Conservation (phyloP, 2,888 invertebrate genomes). For the Tetragnatha montana region DNA sequence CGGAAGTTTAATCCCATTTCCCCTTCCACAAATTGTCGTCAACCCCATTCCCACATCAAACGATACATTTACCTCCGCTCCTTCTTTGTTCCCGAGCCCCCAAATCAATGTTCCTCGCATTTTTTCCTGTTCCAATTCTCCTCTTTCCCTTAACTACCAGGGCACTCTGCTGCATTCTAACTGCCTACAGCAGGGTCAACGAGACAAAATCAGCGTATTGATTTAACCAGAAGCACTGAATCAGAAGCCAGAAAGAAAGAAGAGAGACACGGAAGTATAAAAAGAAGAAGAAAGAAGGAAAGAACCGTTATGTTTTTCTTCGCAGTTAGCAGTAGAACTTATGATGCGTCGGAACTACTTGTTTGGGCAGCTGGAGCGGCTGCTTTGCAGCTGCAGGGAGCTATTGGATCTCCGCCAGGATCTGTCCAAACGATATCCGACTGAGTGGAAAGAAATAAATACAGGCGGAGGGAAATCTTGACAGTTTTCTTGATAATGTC, state of each 20-base stretch:
- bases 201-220: conserved; percentile 55
- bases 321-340: conserved; percentile 57
- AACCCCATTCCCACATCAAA: conserved; percentile 5
- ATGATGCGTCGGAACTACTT: conserved; percentile 52
- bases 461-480: conserved; percentile 36
- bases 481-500: conserved; percentile 45
- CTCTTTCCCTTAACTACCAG: conserved; percentile 38
- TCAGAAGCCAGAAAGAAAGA: background rate
- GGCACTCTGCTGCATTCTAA: conserved; percentile 1
- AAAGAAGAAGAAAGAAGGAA: background rate
- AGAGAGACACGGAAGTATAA: background rate
- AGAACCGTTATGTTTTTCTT: conserved; percentile 50
- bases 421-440: conserved; percentile 33
- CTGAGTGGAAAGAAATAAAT: conserved; percentile 46
- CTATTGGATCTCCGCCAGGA: conserved; percentile 49
- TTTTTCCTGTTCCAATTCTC: conserved; percentile 23
- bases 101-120: conserved; percentile 28
- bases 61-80: conserved; percentile 4
- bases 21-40: conserved; percentile 15
- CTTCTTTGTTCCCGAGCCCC: background rate
- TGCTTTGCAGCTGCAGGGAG: conserved; percentile 5
- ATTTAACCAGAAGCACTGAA: conserved; percentile 20
- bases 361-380: conserved; percentile 54
- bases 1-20: conserved; percentile 12
- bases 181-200: conserved; percentile 25